A percentile compares a stretch with the other conserved stretches of the same genome.
phyloP scores from a whole-genome alignment of 2,797 vertebrate genomes.

The Rhynchonycteris naso region DNA sequence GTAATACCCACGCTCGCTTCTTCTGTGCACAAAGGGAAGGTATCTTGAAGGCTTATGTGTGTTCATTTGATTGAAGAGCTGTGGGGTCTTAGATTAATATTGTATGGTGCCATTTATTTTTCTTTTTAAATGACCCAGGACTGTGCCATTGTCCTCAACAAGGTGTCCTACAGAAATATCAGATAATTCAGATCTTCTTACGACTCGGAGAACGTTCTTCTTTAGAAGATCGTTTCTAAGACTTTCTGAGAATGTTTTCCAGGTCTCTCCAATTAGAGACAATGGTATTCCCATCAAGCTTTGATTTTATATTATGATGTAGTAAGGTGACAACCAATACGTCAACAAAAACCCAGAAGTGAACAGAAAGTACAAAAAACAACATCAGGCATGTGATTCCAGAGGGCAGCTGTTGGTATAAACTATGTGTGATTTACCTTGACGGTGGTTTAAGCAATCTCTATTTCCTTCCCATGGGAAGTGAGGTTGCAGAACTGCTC shows the following conservation, averaged over 20 bases:
- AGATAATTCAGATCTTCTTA: neutral
- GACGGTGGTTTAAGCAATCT: neutral
- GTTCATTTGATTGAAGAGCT: neutral
- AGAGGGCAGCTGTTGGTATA: too few relatives aligned
- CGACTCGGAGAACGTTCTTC: conserved; percentile 64
- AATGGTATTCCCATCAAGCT: conserved; percentile 67
- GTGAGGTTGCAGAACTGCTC: neutral
- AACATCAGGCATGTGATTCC: accelerated
- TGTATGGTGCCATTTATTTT: too few relatives aligned
- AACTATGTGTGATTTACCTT: neutral
- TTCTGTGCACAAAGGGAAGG: neutral
- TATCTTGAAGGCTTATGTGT: neutral
- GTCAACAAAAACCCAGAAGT: conserved; percentile 55
- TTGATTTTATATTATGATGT: conserved; percentile 69
- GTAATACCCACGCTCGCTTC: neutral
- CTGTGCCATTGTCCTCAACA: neutral
- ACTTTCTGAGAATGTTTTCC: conserved; percentile 75
- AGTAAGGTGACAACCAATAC: conserved; percentile 63
- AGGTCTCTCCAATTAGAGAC: conserved; percentile 53
- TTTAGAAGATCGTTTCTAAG: conserved; percentile 65
- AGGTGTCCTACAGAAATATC: too few relatives aligned
- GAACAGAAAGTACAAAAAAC: neutral
- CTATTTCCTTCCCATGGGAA: neutral
- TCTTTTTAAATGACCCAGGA: neutral
- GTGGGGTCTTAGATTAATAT: neutral